Percentiles rank a stretch among this genome's conserved stretches.
Conservation (phyloP, 2,113 vertebrate species). For the Atherinomorus stipes region DNA sequence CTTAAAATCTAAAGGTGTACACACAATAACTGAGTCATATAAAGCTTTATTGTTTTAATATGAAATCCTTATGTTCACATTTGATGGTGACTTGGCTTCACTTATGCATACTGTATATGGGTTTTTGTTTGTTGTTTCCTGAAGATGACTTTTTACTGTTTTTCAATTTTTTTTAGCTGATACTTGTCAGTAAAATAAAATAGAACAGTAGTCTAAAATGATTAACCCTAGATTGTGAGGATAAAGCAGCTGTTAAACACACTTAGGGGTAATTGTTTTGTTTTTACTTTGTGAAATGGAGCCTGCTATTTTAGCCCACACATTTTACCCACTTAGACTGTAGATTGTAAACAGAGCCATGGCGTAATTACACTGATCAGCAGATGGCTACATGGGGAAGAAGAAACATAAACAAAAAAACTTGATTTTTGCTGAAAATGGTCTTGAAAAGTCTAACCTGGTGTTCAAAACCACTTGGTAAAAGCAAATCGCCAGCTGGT, state of each 20-base stretch:
- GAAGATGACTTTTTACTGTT: not conserved
- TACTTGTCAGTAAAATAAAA: slow-evolving; percentile 6
- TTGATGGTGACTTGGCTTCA: not conserved
- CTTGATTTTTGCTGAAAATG: not conserved
- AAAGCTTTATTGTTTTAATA: not conserved
- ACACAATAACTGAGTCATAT: not conserved
- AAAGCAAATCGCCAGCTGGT: not conserved
- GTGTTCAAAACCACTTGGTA: too few species aligned
- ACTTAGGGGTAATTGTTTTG: not conserved
- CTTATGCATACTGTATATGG: not conserved
- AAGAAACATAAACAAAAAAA: not conserved
- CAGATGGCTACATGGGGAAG: not conserved
- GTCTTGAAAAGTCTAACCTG: not conserved
- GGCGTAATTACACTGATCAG: not conserved
- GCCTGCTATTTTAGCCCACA: not conserved
- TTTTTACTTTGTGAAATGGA: slow-evolving; percentile 11
- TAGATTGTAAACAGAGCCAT: slow-evolving; percentile 9
- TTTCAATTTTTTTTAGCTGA: not conserved
- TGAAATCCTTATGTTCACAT: not conserved
- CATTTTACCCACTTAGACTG: slow-evolving; percentile 9
- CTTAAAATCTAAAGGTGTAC: not conserved
- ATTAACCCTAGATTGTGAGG: not conserved
- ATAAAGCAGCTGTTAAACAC: not conserved
- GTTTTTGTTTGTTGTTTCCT: not conserved
- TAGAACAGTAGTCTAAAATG: not conserved